phyloP scores from a whole-genome alignment of 2,888 invertebrate genomes.

The Microctonus aethiopoides region DNA sequence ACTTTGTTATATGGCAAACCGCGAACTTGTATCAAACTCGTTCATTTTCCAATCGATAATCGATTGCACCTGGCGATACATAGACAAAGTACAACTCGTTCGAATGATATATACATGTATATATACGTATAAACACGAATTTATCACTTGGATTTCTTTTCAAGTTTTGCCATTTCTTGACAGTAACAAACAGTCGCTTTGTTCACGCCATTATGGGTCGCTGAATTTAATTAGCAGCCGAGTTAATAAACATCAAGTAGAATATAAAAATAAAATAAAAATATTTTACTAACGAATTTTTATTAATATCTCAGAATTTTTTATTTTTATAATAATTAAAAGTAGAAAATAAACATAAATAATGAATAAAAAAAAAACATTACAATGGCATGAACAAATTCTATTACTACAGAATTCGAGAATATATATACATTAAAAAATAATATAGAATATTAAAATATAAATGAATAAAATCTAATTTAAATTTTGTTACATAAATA shows the following conservation, averaged over 20 bases:
- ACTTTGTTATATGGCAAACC: slow-evolving; percentile 25
- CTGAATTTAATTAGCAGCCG: not conserved
- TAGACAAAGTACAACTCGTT: slow-evolving; percentile 9
- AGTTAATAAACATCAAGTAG: not conserved
- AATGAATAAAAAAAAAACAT: too few species aligned
- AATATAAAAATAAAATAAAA: not conserved
- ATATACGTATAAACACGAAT: too few species aligned
- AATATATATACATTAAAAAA: too few species aligned
- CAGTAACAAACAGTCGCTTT: not conserved
- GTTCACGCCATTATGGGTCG: not conserved
- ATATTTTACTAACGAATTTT: not conserved
- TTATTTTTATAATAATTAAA: too few species aligned
- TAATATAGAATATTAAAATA: too few species aligned
- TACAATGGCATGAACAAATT: too few species aligned
- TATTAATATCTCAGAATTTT: too few species aligned
- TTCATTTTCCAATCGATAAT: slow-evolving; percentile 27
- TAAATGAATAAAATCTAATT: too few species aligned
- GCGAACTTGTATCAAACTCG: slow-evolving; percentile 4
- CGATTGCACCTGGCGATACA: slow-evolving; percentile 10
- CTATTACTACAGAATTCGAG: too few species aligned
- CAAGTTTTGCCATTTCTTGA: not conserved
- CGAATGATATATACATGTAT: not conserved
- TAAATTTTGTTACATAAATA: too few species aligned
- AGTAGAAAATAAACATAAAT: too few species aligned
- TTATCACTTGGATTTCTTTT: not conserved